A percentile compares a stretch with the other conserved stretches of the same genome.
phyloP scores from a whole-genome alignment of 2,888 invertebrate species.

The Axea sp. region DNA sequence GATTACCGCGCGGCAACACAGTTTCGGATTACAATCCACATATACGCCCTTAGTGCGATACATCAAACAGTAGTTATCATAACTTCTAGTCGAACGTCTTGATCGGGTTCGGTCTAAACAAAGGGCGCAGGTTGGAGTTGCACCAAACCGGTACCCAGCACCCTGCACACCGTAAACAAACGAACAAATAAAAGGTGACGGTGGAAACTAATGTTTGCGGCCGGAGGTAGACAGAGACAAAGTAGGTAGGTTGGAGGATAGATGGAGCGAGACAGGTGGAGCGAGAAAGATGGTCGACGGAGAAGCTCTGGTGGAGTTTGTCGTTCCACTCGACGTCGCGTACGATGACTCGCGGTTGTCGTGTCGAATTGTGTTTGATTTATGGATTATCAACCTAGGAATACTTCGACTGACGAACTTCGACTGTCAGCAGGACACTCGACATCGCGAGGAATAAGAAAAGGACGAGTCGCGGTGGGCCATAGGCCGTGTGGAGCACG shows the following conservation, averaged over 20 bases:
- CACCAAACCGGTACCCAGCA: too few species aligned
- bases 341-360: slow-evolving; percentile 1
- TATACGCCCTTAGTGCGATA: slow-evolving; percentile 10
- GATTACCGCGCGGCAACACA: neutral
- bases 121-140: neutral
- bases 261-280: slow-evolving; percentile 38
- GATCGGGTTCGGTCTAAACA: neutral
- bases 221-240: slow-evolving; percentile 30
- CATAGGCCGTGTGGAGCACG: slow-evolving; percentile 76
- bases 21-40: too few species aligned
- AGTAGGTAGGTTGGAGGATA: slow-evolving; percentile 11
- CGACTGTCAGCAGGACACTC: slow-evolving; percentile 20
- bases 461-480: slow-evolving; percentile 60
- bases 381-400: slow-evolving; percentile 20
- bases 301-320: slow-evolving; percentile 9
- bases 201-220: neutral
- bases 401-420: slow-evolving; percentile 21
- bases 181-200: slow-evolving; percentile 1
- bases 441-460: slow-evolving; percentile 45
- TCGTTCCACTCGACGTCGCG: neutral
- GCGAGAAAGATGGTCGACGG: slow-evolving; percentile 49
- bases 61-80: slow-evolving; percentile 33
- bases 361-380: neutral
- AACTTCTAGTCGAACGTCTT: slow-evolving; percentile 13
- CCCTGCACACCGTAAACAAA: slow-evolving; percentile 3